Conservation (phyloP, 37 sponge, comb jelly and placozoan genomes). For the Ephydatia muelleri region DNA sequence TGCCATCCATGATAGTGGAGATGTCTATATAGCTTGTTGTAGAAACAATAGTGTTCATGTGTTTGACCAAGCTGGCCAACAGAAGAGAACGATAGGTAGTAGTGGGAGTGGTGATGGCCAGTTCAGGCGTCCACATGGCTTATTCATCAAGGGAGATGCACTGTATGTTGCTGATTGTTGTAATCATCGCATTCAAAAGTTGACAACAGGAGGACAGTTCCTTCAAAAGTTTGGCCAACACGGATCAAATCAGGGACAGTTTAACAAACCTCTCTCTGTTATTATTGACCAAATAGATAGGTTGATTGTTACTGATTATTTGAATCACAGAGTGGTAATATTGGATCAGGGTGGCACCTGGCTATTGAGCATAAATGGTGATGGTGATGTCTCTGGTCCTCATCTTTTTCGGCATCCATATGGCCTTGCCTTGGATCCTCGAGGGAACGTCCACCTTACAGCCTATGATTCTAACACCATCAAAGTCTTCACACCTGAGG, state of each 20-base stretch:
- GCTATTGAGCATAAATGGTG: background rate
- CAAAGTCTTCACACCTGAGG: too few relatives aligned
- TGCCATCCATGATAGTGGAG: constrained; percentile 15
- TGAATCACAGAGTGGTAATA: background rate
- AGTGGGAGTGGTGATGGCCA: constrained; percentile 23
- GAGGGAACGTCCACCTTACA: background rate
- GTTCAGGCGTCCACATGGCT: constrained; percentile 4
- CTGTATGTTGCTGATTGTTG: constrained; percentile 16
- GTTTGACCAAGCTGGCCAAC: background rate
- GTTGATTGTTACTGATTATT: background rate
- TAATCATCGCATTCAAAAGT: constrained; percentile 6
- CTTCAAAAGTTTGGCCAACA: constrained; percentile 3
- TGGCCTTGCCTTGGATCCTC: constrained; percentile 8
- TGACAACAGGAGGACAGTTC: constrained; percentile 7
- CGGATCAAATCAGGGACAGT: constrained; percentile 15
- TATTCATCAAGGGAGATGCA: background rate
- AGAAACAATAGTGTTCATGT: background rate
- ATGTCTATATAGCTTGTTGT: background rate
- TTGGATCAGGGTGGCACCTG: background rate
- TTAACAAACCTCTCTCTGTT: background rate
- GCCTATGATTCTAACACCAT: background rate
- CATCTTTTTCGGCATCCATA: constrained; percentile 2
- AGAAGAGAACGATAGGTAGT: constrained; percentile 20
- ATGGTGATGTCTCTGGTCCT: background rate
- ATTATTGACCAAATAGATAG: background rate